These are phyloP conservation scores for Torymus aiolomorphi DNA, from an alignment of 2,888 invertebrate genomes.

Conservation along the genomic window DNA sequence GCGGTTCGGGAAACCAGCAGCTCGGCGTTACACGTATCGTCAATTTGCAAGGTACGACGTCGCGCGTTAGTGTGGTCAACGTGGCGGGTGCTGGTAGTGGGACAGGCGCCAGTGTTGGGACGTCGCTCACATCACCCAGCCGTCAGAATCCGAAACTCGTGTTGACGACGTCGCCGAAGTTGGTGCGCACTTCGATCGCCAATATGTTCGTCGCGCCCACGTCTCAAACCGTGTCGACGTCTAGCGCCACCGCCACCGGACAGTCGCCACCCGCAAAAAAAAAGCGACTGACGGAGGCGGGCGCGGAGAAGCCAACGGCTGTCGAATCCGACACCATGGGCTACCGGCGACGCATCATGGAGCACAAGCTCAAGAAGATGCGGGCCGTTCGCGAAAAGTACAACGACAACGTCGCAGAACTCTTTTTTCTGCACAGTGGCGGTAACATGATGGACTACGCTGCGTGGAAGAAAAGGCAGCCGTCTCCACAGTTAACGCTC, in stretches of 20 bases:
- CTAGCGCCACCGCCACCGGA: not conserved
- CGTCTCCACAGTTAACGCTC: slow-evolving; percentile 84
- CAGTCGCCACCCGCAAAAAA: slow-evolving; percentile 76
- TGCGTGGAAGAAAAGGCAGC: slow-evolving; percentile 88
- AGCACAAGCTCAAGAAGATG: slow-evolving; percentile 83
- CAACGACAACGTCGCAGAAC: slow-evolving; percentile 88
- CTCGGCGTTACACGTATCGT: slow-evolving; percentile 78
- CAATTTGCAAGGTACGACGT: slow-evolving; percentile 73
- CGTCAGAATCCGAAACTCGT: slow-evolving; percentile 72
- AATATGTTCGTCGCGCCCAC: slow-evolving; percentile 73
- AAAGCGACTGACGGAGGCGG: slow-evolving; percentile 72
- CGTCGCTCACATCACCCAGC: slow-evolving; percentile 69
- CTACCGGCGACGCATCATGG: slow-evolving; percentile 82
- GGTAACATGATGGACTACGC: slow-evolving; percentile 93
- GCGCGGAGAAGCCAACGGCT: slow-evolving; percentile 71
- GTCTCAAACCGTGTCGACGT: slow-evolving; percentile 44
- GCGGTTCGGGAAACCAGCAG: slow-evolving; percentile 72
- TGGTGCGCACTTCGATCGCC: slow-evolving; percentile 71
- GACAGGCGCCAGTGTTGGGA: slow-evolving; percentile 52
- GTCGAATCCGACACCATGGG: slow-evolving; percentile 77
- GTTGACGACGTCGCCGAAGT: slow-evolving; percentile 72
- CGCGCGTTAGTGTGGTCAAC: slow-evolving; percentile 70
- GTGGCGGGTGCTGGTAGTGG: slow-evolving; percentile 62
- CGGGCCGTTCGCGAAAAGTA: slow-evolving; percentile 84
- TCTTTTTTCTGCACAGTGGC: slow-evolving; percentile 90